Evolutionary conservation across 1,140 invertebrate genomes (phyloP).

Genomic region (Cydia pomonella): DNA sequence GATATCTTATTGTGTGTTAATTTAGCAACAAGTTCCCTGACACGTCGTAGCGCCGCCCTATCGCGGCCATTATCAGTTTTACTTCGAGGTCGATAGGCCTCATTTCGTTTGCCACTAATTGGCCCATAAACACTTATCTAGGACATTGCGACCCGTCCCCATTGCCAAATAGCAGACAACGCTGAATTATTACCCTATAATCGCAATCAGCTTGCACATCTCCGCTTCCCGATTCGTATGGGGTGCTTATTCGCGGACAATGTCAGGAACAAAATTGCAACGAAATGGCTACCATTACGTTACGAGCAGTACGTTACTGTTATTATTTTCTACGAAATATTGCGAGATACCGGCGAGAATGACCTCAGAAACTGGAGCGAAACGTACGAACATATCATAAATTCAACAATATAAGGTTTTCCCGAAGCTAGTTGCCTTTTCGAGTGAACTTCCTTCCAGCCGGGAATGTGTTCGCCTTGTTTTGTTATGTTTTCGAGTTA

Average conservation of each 20-base stretch:
- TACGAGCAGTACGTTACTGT: constrained; percentile 53
- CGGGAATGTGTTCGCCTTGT: constrained; percentile 72
- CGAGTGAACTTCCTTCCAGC: constrained; percentile 71
- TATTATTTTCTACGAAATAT: constrained; percentile 67
- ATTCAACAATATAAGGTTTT: constrained; percentile 75
- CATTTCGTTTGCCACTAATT: constrained; percentile 71
- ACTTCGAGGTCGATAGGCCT: constrained; percentile 53
- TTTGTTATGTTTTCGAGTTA: constrained; percentile 76
- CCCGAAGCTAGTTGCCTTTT: constrained; percentile 71
- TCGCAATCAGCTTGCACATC: constrained; percentile 47
- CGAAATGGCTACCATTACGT: constrained; percentile 55
- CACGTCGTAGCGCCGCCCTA: constrained; percentile 39
- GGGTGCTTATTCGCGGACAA: constrained; percentile 40
- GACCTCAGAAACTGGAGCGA: constrained; percentile 63
- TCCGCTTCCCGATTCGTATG: constrained; percentile 31
- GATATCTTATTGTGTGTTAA: constrained; percentile 29
- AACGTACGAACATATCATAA: constrained; percentile 68
- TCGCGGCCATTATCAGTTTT: constrained; percentile 62
- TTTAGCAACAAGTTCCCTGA: constrained; percentile 36
- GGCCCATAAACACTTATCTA: constrained; percentile 74
- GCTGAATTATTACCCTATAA: constrained; percentile 59
- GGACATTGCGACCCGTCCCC: constrained; percentile 52
- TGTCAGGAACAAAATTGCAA: constrained; percentile 45
- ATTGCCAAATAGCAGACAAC: constrained; percentile 61
- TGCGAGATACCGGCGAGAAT: constrained; percentile 60